Base-by-base conservation (phyloP, 2,113 vertebrate species). In the Hypanus sabinus region DNA sequence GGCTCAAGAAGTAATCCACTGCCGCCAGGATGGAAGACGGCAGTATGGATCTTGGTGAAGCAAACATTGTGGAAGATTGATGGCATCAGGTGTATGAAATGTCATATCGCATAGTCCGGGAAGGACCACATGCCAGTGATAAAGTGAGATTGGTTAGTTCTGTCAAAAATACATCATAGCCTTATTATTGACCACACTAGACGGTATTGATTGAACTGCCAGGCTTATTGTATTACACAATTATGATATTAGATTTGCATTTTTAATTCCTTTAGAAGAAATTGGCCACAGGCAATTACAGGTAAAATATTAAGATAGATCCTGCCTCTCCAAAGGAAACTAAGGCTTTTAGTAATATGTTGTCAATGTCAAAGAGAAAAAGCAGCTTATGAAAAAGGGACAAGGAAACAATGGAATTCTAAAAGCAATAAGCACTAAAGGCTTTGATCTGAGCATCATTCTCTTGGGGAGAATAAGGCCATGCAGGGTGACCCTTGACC, bases 181-280 rank as follows among this genome's bases (percentile, higher is more conserved):
- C 94, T 94, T 95, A 20, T 95, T 96, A 97, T 96, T 96, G 97
- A 97, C 96, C 94, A 96, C 94, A 94, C 96, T 95, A 96, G 94
- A 95, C 85, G 85, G 94, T 97, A 98, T 98, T 95, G 98, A 98
- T 98, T 95, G 94, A 94, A 94, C 97, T 97, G 97, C 96, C 97
- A 97, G 94, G 94, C 95, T 97, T 94, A 98, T 98, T 96, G 95
- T 97, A 97, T 98, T 98, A 98, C 95, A 94, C 96, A 96, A 97
- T 97, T 96, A 97, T 95, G 96, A 96, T 97, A 98, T 98, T 97
- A 97, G 97, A 98, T 98, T 98, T 98, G 96, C 97, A 98, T 98
- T 97, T 98, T 98, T 98, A 98, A 98, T 98, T 97, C 97, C 96
- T 97, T 97, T 97, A 97, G 96, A 95, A 96, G 96, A 96, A 96